Conservation (phyloP, 2,888 invertebrate species). For the Matsumyia berberina region DNA sequence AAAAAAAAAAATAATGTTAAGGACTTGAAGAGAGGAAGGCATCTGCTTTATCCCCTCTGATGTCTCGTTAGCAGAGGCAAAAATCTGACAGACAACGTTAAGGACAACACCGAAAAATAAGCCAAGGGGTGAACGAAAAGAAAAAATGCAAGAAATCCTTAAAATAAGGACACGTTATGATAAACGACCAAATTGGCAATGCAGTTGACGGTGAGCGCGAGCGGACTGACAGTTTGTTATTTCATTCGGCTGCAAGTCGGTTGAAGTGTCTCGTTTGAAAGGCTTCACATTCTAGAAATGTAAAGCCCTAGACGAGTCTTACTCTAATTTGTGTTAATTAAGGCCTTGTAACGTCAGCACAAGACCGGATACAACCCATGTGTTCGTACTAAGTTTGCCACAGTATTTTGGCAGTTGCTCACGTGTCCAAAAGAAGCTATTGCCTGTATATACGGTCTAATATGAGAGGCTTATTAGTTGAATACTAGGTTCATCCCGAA, state of each 20-base stretch:
- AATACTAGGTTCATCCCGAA: too few species aligned
- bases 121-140: constrained; percentile 4
- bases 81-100: constrained; percentile 48
- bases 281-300: too few species aligned
- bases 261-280: too few species aligned
- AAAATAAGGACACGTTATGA: constrained; percentile 64
- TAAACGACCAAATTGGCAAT: constrained; percentile 65
- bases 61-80: constrained; percentile 60
- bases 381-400: too few species aligned
- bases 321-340: too few species aligned
- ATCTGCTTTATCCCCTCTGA: constrained; percentile 51
- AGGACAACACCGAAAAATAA: constrained; percentile 26
- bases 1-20: constrained; percentile 13
- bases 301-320: too few species aligned
- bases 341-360: too few species aligned
- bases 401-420: too few species aligned
- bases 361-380: too few species aligned
- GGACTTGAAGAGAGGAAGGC: constrained; percentile 42
- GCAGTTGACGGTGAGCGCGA: constrained; percentile 34
- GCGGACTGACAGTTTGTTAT: background rate
- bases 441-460: too few species aligned
- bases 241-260: background rate
- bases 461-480: too few species aligned
- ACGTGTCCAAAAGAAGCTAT: too few species aligned
- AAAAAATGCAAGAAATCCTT: constrained; percentile 33